Percentiles rank a stretch among this genome's conserved stretches.
Conservation (phyloP, 2,888 invertebrate species). For the Exephanes ischioxanthus region DNA sequence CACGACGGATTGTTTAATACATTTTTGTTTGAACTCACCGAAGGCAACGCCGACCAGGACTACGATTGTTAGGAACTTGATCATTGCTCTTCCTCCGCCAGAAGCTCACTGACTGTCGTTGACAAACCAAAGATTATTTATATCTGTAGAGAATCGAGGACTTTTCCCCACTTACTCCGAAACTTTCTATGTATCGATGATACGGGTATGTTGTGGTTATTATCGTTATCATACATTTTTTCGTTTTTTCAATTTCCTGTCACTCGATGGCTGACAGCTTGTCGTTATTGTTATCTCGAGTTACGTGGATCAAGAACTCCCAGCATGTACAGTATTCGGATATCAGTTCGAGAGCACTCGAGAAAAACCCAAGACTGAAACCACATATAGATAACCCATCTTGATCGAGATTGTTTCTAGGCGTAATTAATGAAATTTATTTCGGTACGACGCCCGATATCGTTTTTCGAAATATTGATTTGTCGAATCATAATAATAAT, state of each 20-base stretch:
- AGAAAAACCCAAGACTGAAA: constrained; percentile 9
- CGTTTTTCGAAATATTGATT: background rate
- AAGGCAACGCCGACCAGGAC: constrained; percentile 41
- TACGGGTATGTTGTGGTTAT: background rate
- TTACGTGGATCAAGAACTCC: constrained; percentile 9
- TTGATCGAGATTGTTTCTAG: background rate
- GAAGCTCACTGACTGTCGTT: constrained; percentile 36
- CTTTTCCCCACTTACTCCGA: background rate
- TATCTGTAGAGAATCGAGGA: background rate
- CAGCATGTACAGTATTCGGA: background rate
- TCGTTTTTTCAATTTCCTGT: background rate
- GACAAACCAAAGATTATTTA: constrained; percentile 28
- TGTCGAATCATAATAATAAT: background rate
- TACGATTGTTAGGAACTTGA: constrained; percentile 50
- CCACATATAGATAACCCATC: background rate
- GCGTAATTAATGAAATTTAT: constrained; percentile 9
- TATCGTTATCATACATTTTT: background rate
- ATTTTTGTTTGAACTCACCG: constrained; percentile 44
- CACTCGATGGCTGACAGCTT: constrained; percentile 35
- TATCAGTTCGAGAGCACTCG: constrained; percentile 5
- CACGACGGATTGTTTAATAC: background rate
- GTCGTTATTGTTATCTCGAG: constrained; percentile 14
- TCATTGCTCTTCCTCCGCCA: constrained; percentile 64
- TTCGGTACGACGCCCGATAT: background rate
- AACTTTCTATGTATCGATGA: constrained; percentile 53